A percentile compares a stretch with the other conserved stretches of the same genome.
Conservation (phyloP, 2,113 vertebrate genomes). For the Coptodon bakossiorum region DNA sequence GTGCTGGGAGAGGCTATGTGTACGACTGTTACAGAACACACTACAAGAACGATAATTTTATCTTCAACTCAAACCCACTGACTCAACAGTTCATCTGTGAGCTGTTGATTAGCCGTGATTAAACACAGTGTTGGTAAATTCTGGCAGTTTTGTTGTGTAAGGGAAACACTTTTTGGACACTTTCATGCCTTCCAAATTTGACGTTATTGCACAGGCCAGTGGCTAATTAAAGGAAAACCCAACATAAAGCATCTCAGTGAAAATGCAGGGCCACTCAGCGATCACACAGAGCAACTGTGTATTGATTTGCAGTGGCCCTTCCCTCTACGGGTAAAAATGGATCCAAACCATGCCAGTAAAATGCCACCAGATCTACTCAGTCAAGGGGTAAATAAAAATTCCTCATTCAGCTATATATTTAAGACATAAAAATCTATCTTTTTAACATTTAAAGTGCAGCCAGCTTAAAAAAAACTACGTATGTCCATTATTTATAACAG, state of each 20-base stretch:
- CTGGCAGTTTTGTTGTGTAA: not conserved
- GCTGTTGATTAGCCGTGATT: not conserved
- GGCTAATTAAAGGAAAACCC: not conserved
- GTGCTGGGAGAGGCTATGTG: not conserved
- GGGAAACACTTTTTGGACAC: not conserved
- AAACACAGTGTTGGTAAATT: not conserved
- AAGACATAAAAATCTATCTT: not conserved
- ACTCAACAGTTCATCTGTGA: not conserved
- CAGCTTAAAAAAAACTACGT: not conserved
- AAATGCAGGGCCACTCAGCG: not conserved
- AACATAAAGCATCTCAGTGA: not conserved
- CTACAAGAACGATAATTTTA: not conserved
- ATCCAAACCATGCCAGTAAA: not conserved
- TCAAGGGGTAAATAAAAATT: not conserved
- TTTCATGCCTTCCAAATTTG: not conserved
- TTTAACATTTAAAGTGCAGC: not conserved
- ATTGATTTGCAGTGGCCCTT: not conserved
- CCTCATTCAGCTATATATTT: not conserved
- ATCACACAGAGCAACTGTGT: not conserved
- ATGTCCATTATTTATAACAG: not conserved
- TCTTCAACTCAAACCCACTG: slow-evolving; percentile 19
- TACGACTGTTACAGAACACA: not conserved
- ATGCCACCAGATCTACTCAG: not conserved
- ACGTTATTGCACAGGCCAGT: not conserved
- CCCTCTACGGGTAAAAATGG: not conserved